These are phyloP conservation scores for Glareola pratincola DNA, from an alignment of 2,113 vertebrate species.

Conservation along the genomic window DNA sequence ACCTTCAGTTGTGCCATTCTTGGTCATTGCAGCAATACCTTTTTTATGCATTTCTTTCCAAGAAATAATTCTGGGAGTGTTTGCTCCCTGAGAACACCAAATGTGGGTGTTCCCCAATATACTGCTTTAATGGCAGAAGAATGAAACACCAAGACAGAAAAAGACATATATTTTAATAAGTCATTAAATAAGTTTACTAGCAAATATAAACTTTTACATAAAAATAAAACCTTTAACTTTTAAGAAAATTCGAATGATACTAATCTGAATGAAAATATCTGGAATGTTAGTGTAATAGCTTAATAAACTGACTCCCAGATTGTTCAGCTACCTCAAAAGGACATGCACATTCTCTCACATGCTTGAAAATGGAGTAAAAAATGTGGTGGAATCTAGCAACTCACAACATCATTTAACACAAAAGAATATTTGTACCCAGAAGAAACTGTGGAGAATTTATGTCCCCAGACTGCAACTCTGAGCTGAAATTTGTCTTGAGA, in stretches of 20 bases:
- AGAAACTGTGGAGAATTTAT: not conserved
- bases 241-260: not conserved
- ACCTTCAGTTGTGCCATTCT: not conserved
- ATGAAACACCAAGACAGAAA: slow-evolving; percentile 13
- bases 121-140: not conserved
- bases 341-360: not conserved
- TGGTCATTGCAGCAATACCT: not conserved
- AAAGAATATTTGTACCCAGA: not conserved
- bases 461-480: not conserved
- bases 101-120: not conserved
- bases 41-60: not conserved
- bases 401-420: not conserved
- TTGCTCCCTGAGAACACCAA: not conserved
- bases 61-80: not conserved
- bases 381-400: not conserved
- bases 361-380: not conserved
- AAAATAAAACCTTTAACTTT: not conserved
- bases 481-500: slow-evolving; percentile 12
- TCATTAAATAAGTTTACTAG: slow-evolving; percentile 40
- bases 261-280: not conserved
- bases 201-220: slow-evolving; percentile 8
- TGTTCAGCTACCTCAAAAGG: not conserved
- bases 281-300: not conserved
- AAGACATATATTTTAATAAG: not conserved
- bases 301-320: not conserved